Evolutionary conservation across 2,888 invertebrate species (phyloP).

Genomic region (Polydrusus tereticollis): DNA sequence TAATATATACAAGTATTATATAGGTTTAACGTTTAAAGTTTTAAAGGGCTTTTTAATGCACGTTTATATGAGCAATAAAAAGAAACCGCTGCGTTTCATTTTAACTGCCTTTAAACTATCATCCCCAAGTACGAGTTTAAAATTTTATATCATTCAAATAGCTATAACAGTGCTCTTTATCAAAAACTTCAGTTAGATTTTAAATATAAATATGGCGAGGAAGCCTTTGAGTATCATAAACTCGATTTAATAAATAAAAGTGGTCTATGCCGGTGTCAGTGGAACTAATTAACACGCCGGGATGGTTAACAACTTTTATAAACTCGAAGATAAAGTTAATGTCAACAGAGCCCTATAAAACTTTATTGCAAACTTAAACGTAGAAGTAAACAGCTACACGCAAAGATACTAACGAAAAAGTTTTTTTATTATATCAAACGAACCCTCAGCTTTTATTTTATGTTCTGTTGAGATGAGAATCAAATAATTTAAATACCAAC

Average conservation of each 20-base stretch:
- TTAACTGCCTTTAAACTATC: constrained; percentile 9
- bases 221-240: constrained; percentile 28
- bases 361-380: constrained; percentile 36
- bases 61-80: constrained; percentile 8
- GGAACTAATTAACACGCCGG: constrained; percentile 37
- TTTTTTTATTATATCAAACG: neutral
- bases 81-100: neutral
- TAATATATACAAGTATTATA: neutral
- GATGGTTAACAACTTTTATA: constrained; percentile 34
- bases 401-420: constrained; percentile 16
- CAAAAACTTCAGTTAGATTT: constrained; percentile 10
- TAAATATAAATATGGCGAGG: constrained; percentile 28
- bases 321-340: constrained; percentile 37
- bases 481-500: too few species aligned
- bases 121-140: constrained; percentile 1
- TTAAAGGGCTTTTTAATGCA: neutral
- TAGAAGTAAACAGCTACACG: constrained; percentile 24
- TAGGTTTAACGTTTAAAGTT: constrained; percentile 3
- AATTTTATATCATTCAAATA: constrained; percentile 14
- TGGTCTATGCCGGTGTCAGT: constrained; percentile 26
- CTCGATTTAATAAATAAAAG: constrained; percentile 33
- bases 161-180: constrained; percentile 12
- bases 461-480: neutral
- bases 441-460: neutral
- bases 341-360: constrained; percentile 32